Evolutionary conservation across 2,797 vertebrate species (phyloP), one percentile per base, ranked within the genome.

Genomic region (Cossypha niveicapilla): DNA sequence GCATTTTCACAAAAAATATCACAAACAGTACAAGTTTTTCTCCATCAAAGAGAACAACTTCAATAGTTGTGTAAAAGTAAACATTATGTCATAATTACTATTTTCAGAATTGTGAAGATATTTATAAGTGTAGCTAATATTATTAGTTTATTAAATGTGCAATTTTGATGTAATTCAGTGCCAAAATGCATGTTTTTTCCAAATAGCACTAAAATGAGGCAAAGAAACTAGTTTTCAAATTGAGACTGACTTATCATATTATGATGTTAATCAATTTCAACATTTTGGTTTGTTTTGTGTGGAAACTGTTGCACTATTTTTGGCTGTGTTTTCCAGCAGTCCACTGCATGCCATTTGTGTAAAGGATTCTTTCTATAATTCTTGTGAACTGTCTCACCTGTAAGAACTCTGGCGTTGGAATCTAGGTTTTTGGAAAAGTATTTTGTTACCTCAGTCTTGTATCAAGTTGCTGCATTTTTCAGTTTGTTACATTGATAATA

Each of bases 401-500:
- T 93, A 86, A 94, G 96, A 98, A 97, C 90, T 96, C 96, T 96
- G 95, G 90, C 61, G 8, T 97, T 97, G 95, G 71, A 94, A 94
- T 97, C 96, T 97, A 96, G 96, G 94, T 97, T 98, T 98, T 98
- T 97, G 97, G 98, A 97, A 86, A 98, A 98, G 94, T 98, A 98
- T 98, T 98, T 98, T 98, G 98, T 98, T 98, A 98, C 98, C 98
- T 98, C 98, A 97, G 97, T 98, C 98, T 98, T 98, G 98, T 98
- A 98, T 95, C 97, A 95, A 97, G 97, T 98, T 98, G 98, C 97
- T 98, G 98, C 98, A 98, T 97, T 98, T 98, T 98, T 97, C 97
- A 98, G 98, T 98, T 98, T 98, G 97, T 98, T 98, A 98, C 96
- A 97, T 92, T 96, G 97, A 97, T 96, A 92, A 97, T 97, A 91